These are phyloP conservation scores for Yponomeuta malinellus DNA, from an alignment of 2,888 invertebrate genomes.

Conservation along the genomic window DNA sequence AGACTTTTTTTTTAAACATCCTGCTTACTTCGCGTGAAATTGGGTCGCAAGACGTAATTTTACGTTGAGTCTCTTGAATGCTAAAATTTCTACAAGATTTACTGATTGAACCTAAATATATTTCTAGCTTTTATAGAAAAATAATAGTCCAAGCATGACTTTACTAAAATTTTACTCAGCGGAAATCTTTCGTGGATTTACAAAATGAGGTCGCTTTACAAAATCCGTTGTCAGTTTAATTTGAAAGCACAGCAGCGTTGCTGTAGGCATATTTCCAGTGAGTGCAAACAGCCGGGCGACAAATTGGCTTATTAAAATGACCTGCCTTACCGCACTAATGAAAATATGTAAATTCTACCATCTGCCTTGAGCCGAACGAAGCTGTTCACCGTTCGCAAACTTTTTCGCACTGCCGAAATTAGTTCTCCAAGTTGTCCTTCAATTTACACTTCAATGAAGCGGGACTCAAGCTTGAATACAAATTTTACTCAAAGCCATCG, in stretches of 20 bases:
- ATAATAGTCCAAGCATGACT: no score
- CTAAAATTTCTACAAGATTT: no score
- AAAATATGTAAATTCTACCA: slow-evolving; percentile 27
- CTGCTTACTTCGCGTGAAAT: not conserved
- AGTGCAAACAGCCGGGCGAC: not conserved
- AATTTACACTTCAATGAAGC: slow-evolving; percentile 55
- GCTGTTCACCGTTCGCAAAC: slow-evolving; percentile 22
- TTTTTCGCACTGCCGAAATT: slow-evolving; percentile 37
- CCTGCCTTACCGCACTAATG: slow-evolving; percentile 22
- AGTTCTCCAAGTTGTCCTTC: slow-evolving; percentile 45
- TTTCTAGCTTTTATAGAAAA: no score
- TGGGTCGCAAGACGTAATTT: not conserved
- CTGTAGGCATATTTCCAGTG: not conserved
- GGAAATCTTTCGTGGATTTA: not conserved
- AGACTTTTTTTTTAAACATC: not conserved
- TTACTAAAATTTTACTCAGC: no score
- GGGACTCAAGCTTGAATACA: slow-evolving; percentile 45
- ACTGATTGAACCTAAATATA: no score
- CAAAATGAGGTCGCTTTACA: not conserved
- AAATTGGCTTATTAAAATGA: slow-evolving; percentile 6
- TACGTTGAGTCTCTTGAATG: no score
- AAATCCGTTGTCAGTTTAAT: not conserved
- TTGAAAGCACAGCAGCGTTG: not conserved
- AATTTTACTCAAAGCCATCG: slow-evolving; percentile 43
- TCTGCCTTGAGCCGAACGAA: slow-evolving; percentile 20